These are phyloP conservation scores for Dendrolimus houi DNA, from an alignment of 2,888 invertebrate species.

Conservation along the genomic window DNA sequence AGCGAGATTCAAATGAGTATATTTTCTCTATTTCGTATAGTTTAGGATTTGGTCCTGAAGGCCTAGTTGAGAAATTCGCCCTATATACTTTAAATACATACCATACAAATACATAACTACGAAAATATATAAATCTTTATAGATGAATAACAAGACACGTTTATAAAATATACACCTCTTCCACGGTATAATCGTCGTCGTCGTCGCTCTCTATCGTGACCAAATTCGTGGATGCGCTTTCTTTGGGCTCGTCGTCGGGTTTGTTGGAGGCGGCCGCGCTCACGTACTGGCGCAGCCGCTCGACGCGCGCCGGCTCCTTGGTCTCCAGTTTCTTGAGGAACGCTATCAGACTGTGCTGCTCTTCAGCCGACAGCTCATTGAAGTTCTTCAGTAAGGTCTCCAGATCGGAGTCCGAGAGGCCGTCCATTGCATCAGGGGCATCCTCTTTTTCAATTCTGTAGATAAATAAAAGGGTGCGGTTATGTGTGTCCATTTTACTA, in stretches of 20 bases:
- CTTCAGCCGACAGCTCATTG: constrained; percentile 86
- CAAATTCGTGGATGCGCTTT: too few relatives aligned
- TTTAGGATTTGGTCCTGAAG: too few relatives aligned
- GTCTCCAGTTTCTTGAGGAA: constrained; percentile 89
- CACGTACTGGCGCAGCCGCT: constrained; percentile 84
- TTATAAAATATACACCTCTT: neutral
- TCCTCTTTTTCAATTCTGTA: neutral
- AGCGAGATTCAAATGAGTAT: too few relatives aligned
- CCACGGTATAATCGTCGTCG: constrained; percentile 74
- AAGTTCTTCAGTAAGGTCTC: constrained; percentile 86
- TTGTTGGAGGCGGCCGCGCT: constrained; percentile 49
- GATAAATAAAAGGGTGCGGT: neutral
- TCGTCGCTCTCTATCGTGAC: constrained; percentile 78
- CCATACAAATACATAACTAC: too few relatives aligned
- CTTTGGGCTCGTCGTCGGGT: too few relatives aligned
- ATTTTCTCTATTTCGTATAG: too few relatives aligned
- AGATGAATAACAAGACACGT: too few relatives aligned
- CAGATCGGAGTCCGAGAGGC: constrained; percentile 86
- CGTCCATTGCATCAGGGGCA: constrained; percentile 78
- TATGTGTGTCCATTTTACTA: neutral
- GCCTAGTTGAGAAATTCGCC: too few relatives aligned
- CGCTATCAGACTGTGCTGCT: constrained; percentile 88
- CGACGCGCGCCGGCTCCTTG: constrained; percentile 85
- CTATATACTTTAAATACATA: too few relatives aligned
- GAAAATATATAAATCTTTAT: too few relatives aligned